Conservation (phyloP, 1,140 invertebrate species). For the Drosophila athabasca region DNA sequence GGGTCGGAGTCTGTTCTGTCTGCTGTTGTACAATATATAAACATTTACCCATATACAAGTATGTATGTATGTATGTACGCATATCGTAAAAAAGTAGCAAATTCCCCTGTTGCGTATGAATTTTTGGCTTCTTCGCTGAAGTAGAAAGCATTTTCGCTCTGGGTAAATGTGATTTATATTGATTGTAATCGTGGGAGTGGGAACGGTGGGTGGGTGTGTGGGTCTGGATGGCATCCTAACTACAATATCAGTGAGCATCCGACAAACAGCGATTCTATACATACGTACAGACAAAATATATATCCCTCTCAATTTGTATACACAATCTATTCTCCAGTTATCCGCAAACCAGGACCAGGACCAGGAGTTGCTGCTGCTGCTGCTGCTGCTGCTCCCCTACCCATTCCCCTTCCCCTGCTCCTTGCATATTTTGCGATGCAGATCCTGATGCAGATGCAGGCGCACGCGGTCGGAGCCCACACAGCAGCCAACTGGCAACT, state of each 20-base stretch:
- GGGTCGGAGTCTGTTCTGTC: constrained; percentile 34
- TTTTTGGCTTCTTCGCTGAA: constrained; percentile 75
- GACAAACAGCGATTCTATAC: constrained; percentile 61
- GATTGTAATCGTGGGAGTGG: constrained; percentile 78
- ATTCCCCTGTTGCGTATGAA: constrained; percentile 82
- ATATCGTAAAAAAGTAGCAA: constrained; percentile 63
- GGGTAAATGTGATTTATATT: constrained; percentile 83
- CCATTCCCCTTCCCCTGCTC: constrained; percentile 8
- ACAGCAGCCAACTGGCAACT: constrained; percentile 12
- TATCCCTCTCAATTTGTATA: constrained; percentile 52
- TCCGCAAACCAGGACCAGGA: neutral
- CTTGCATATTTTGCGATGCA: constrained; percentile 14
- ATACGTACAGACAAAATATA: constrained; percentile 38
- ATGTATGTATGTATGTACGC: neutral
- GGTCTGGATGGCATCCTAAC: constrained; percentile 33
- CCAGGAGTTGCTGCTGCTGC: constrained; percentile 24
- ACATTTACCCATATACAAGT: constrained; percentile 31
- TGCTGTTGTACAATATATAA: constrained; percentile 66
- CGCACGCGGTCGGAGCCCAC: constrained; percentile 19
- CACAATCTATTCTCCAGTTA: constrained; percentile 49
- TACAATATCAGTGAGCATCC: constrained; percentile 67
- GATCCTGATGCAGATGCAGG: constrained; percentile 26
- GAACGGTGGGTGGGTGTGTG: constrained; percentile 11
- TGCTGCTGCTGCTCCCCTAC: constrained; percentile 37
- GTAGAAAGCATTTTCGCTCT: constrained; percentile 82